Evolutionary conservation across 2,113 vertebrate species (phyloP), one percentile per base, ranked within the genome.

Genomic region (Tenebrosternarchus preto): DNA sequence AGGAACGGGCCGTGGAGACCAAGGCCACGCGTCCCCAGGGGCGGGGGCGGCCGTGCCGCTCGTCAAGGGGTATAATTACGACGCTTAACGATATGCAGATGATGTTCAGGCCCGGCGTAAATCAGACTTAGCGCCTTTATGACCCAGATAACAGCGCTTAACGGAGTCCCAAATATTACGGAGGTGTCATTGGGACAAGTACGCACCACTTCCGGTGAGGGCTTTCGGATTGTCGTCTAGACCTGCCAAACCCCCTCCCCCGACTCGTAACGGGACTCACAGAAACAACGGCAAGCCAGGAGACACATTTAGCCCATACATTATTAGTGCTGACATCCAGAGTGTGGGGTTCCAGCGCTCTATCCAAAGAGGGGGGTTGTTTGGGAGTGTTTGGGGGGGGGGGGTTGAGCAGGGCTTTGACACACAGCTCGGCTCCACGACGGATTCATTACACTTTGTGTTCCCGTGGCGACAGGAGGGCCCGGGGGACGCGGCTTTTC

Each of bases 41-140:
- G 89, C 92, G 92, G 92, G 90, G 93, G 89, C 89, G 87, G 93
- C 91, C 88, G 88, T 90, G n/a, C 88, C 86, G 89, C 94, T 95
- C 92, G 91, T 97, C 95, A 94, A 91, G 92, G 94, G 91, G 87
- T 92, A 95, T 93, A 90, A 92, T 93, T 95, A 95, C 92, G 89
- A 92, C 87, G 90, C 92, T 93, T 96, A 97, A 95, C 3, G 92
- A 95, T 93, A 95, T 96, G 95, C 94, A 96, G 95, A 98, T 96
- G 93, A 96, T 94, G 92, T 89, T 94, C 93, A 86, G 90, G 92
- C 90, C 93, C 91, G 91, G 92, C 92, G 93, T 98, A 97, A 97
- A 97, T 98, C 97, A 95, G 93, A 94, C 96, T 96, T 92, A 93
- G 70, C 66, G 63, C 29, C 89, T 92, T 92, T 89, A 93, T 86